Percentiles rank a stretch among this genome's conserved stretches.
Evolutionary conservation across 2,113 vertebrate species (phyloP).

Genomic region (Hemibagrus wyckioides): DNA sequence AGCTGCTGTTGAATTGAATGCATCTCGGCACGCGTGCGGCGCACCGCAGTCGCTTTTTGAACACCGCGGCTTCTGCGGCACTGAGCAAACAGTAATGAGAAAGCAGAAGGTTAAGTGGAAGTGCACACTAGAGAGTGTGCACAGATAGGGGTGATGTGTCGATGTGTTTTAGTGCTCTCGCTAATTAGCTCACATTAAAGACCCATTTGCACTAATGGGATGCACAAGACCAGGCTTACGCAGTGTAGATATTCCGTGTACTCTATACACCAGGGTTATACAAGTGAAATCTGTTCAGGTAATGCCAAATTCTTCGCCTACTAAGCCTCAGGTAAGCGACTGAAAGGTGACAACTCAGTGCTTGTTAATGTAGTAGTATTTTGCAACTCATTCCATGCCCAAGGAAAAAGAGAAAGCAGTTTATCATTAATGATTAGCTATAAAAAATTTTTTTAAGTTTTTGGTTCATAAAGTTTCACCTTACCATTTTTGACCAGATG

Average conservation of each 20-base stretch:
- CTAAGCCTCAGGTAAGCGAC: not conserved
- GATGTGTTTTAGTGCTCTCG: constrained; percentile 12
- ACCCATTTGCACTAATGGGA: constrained; percentile 14
- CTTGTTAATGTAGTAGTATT: no score
- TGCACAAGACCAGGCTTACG: not conserved
- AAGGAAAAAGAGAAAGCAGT: no score
- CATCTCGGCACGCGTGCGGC: not conserved
- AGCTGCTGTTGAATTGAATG: constrained; percentile 21
- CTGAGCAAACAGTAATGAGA: constrained; percentile 34
- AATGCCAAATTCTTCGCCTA: not conserved
- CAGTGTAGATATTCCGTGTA: not conserved
- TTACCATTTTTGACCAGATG: not conserved
- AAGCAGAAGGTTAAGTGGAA: constrained; percentile 32
- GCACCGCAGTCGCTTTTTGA: not conserved
- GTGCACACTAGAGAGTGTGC: constrained; percentile 20
- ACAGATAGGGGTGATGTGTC: constrained; percentile 19
- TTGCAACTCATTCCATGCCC: no score
- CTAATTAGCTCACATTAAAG: constrained; percentile 43
- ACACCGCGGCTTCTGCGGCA: not conserved
- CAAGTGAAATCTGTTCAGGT: not conserved
- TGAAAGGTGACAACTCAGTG: not conserved
- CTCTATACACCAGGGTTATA: not conserved
- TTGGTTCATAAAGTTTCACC: not conserved
- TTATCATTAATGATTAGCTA: not conserved
- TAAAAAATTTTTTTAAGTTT: not conserved